Evolutionary conservation across 2,113 vertebrate species (phyloP), one percentile per base, ranked within the genome.

Genomic region (Pithys albifrons): DNA sequence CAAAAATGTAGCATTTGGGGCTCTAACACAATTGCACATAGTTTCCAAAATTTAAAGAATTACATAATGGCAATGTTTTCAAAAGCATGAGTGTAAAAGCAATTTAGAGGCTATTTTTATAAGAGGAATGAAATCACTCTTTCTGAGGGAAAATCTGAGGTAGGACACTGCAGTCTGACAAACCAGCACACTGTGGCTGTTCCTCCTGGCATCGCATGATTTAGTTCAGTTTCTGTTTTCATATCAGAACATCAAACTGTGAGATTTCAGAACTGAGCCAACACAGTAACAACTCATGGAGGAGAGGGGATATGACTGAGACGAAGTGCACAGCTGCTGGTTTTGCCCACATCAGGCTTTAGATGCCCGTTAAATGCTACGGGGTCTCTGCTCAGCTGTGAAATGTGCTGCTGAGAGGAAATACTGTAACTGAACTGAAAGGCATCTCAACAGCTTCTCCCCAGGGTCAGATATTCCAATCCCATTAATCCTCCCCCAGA

Each of bases 351-450:
- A 5, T 0, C 1, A 1, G 33, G 59, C 1, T 1, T 19, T 11
- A 46, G 69, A 43, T 23, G 8, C 14, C 10, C 4, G 0, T 65
- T 7, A 4, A 14, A 18, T 10, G 22, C 25, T 16, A 7, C 1
- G 2, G 2, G 27, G 24, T 33, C 23, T 51, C 29, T 58, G 24
- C 45, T 76, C 35, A 35, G 57, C 64, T 33, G 46, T 16, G 58
- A n/a, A 48, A 48, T 2, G 3, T 12, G 19, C 35, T 85, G 39
- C 57, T 12, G 41, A 27, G 19, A 61, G 19, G 17, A 41, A 57
- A 59, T 10, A 1, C 8, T 10, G 6, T 4, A 11, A 8, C 24
- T 18, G 80, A 64, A 19, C 41, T 29, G 41, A n/a, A 54, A 61
- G 41, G 39, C 15, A 7, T 25, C 46, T 51, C 10, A 2, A 9